These are phyloP conservation scores for Scyliorhinus canicula DNA, from an alignment of 2,797 vertebrate genomes.

Conservation along the genomic window DNA sequence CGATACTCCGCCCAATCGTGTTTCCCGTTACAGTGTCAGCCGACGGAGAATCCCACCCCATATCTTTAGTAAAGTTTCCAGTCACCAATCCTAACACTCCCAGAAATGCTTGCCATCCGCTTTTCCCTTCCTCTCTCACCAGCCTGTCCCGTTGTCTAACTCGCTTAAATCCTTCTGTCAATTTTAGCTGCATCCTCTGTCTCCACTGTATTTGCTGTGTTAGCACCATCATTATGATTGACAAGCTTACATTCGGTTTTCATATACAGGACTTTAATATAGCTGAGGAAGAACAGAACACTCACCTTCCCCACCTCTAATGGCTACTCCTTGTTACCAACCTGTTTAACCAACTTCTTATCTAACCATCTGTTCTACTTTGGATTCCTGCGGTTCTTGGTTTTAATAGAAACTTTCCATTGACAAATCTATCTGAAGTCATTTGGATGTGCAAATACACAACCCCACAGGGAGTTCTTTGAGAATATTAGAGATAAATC, in stretches of 20 bases:
- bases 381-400: neutral
- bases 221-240: neutral
- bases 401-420: neutral
- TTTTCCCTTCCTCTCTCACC: neutral
- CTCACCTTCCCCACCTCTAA: neutral
- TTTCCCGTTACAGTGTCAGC: too few species aligned
- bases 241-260: neutral
- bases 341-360: neutral
- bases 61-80: neutral
- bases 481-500: neutral
- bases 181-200: neutral
- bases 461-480: neutral
- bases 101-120: neutral
- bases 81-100: neutral
- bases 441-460: neutral
- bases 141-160: neutral
- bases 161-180: slow-evolving; percentile 7
- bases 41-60: too few species aligned
- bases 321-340: neutral
- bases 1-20: too few species aligned
- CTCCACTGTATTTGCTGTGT: neutral
- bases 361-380: neutral
- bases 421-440: neutral
- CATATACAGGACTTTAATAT: neutral
- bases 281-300: neutral